phyloP scores from a whole-genome alignment of 2,888 invertebrate genomes.

The Eurytoma californica region DNA sequence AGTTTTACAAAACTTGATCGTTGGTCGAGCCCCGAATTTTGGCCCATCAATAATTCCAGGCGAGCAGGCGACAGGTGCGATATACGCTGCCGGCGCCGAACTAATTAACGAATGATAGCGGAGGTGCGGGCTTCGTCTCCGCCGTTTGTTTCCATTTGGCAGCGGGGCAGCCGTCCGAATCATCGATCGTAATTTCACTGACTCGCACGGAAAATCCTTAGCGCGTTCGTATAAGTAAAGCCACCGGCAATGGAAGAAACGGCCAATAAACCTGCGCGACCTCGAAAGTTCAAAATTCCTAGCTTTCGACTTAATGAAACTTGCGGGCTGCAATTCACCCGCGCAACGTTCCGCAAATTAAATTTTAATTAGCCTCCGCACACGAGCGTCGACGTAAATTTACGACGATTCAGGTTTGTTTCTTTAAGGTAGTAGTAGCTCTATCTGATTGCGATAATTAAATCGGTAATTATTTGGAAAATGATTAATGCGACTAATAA shows the following conservation, averaged over 20 bases:
- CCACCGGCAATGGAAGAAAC: not conserved
- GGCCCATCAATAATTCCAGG: not conserved
- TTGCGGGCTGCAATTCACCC: not conserved
- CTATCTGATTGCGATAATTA: not conserved
- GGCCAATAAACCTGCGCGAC: not conserved
- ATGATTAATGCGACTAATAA: no score
- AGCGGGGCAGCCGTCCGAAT: not conserved
- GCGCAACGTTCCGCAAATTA: conserved; percentile 21
- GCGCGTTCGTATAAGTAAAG: not conserved
- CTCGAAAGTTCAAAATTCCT: not conserved
- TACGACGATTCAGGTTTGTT: not conserved
- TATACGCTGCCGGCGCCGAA: not conserved
- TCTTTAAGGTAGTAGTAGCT: no score
- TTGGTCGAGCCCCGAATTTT: not conserved
- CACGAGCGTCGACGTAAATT: not conserved
- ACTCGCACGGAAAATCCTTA: not conserved
- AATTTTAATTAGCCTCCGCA: conserved; percentile 25
- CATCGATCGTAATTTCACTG: not conserved
- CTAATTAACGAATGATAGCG: conserved; percentile 1
- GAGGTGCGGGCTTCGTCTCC: not conserved
- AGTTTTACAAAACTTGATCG: no score
- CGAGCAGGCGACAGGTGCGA: not conserved
- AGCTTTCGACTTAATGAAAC: conserved; percentile 26
- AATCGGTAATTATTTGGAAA: no score
- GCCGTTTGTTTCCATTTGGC: conserved; percentile 1